A percentile compares a stretch with the other conserved stretches of the same genome.
Conservation (phyloP, 1,140 invertebrate species). For the Bombus waltoni region DNA sequence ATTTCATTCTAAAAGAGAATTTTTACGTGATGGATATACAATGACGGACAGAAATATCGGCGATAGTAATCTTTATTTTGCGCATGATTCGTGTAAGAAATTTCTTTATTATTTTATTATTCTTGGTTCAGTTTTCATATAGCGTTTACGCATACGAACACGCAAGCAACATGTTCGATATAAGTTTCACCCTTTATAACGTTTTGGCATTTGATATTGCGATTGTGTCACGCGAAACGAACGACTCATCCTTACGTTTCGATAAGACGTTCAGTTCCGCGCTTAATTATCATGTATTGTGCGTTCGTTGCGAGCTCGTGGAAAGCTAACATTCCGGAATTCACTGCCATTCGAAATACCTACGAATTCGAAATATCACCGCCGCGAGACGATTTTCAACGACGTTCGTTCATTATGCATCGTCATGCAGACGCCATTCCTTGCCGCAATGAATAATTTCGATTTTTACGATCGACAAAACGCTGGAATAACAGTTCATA, state of each 20-base stretch:
- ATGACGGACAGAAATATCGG: too few relatives aligned
- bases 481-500: not conserved
- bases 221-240: not conserved
- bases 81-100: too few relatives aligned
- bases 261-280: conserved; percentile 10
- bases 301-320: conserved; percentile 22
- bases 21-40: too few relatives aligned
- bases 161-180: too few relatives aligned
- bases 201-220: not conserved
- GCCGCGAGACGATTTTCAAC: conserved; percentile 34
- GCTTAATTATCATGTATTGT: conserved; percentile 42
- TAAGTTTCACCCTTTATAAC: too few relatives aligned
- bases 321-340: conserved; percentile 38
- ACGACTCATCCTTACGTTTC: not conserved
- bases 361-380: conserved; percentile 36
- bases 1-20: too few relatives aligned
- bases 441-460: conserved; percentile 5
- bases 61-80: too few relatives aligned
- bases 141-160: too few relatives aligned
- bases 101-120: too few relatives aligned
- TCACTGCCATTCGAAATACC: conserved; percentile 36
- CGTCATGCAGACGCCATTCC: conserved; percentile 23
- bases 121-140: too few relatives aligned
- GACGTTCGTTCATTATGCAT: conserved; percentile 22
- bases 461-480: not conserved